Evolutionary conservation across 2,888 invertebrate species (phyloP).

Genomic region (Nomada flava): DNA sequence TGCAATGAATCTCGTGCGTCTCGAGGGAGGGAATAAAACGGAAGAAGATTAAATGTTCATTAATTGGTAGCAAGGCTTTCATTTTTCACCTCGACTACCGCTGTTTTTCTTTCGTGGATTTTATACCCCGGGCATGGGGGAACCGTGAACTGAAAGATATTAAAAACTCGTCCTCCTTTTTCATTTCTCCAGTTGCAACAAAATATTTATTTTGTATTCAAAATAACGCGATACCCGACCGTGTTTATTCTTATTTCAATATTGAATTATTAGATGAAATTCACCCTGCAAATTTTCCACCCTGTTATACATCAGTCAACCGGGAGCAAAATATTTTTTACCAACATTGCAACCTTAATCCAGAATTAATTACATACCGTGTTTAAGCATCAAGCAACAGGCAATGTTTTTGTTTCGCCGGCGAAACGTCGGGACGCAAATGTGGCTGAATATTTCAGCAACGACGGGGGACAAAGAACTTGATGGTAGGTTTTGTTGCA

Average conservation of each 20-base stretch:
- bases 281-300: background rate
- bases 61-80: background rate
- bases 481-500: background rate
- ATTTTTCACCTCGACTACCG: background rate
- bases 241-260: slow-evolving; percentile 25
- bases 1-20: too few relatives aligned
- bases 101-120: slow-evolving; percentile 19
- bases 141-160: slow-evolving; percentile 16
- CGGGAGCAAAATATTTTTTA: background rate
- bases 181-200: slow-evolving; percentile 21
- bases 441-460: background rate
- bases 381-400: background rate
- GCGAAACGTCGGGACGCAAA: background rate
- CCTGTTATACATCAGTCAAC: too few relatives aligned
- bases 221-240: slow-evolving; percentile 4
- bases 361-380: too few relatives aligned
- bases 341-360: background rate
- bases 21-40: too few relatives aligned
- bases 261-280: slow-evolving; percentile 9
- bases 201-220: slow-evolving; percentile 39
- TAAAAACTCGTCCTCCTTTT: slow-evolving; percentile 25
- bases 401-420: background rate
- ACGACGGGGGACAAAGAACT: background rate
- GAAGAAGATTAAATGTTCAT: background rate
- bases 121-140: slow-evolving; percentile 6